A percentile compares a stretch with the other conserved stretches of the same genome.
These are phyloP conservation scores for Stegana nigrithorax DNA, from an alignment of 2,888 invertebrate species.

Conservation along the genomic window DNA sequence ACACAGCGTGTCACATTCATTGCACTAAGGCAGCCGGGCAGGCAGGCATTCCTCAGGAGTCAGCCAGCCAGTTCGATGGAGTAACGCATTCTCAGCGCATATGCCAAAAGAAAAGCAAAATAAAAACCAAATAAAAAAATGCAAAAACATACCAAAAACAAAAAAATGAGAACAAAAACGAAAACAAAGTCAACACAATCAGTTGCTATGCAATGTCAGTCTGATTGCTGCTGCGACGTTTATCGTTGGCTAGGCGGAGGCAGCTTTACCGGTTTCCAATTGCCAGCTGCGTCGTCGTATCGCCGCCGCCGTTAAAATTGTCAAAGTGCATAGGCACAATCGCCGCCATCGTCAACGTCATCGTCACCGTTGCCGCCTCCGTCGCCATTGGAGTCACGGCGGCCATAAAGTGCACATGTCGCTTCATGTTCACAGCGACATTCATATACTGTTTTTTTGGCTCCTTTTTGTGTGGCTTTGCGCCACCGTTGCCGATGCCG, in stretches of 20 bases:
- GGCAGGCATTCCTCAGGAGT: too few species aligned
- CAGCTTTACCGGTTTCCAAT: background rate
- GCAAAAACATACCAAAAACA: too few species aligned
- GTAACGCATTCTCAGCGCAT: slow-evolving; percentile 1
- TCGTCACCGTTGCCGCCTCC: slow-evolving; percentile 34
- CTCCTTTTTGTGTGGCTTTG: slow-evolving; percentile 19
- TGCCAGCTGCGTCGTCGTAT: background rate
- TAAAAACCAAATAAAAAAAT: too few species aligned
- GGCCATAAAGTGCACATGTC: slow-evolving; percentile 67
- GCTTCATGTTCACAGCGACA: slow-evolving; percentile 65
- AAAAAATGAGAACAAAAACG: too few species aligned
- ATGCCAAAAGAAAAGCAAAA: too few species aligned
- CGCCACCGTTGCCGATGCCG: background rate
- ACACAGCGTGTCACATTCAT: background rate
- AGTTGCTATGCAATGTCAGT: slow-evolving; percentile 56
- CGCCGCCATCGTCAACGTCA: slow-evolving; percentile 26
- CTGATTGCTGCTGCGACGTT: slow-evolving; percentile 58
- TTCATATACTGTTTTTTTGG: slow-evolving; percentile 55
- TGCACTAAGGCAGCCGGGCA: background rate
- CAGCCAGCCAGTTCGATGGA: too few species aligned
- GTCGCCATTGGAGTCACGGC: slow-evolving; percentile 24
- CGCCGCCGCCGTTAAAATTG: background rate
- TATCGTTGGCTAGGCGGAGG: background rate
- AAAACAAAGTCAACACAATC: slow-evolving; percentile 45
- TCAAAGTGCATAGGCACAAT: slow-evolving; percentile 8